phyloP scores from a whole-genome alignment of 2,797 vertebrate species.

The Acanthis flammea region DNA sequence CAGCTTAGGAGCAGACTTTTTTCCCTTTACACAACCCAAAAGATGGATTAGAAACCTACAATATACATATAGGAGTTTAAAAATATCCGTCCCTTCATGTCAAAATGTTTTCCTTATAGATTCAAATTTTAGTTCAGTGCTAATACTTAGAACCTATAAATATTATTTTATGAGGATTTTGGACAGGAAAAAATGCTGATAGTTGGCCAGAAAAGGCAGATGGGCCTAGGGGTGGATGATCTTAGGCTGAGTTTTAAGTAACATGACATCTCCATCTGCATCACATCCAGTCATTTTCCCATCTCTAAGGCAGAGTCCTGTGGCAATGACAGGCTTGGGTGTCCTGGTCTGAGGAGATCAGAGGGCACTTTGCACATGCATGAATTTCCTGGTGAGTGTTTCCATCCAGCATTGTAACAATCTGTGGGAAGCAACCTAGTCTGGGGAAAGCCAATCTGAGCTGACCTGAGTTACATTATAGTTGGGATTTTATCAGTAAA shows the following conservation, averaged over 20 bases:
- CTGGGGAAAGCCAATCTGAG: background rate
- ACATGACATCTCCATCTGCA: background rate
- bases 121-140: background rate
- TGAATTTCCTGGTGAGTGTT: background rate
- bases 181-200: background rate
- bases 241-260: background rate
- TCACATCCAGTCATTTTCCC: background rate
- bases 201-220: background rate
- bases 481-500: background rate
- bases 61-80: background rate
- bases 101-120: background rate
- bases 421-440: background rate
- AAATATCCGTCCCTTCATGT: background rate
- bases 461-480: background rate
- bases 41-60: background rate
- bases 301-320: background rate
- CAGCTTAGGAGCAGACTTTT: background rate
- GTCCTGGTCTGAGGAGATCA: background rate
- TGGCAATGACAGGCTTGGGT: background rate
- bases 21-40: background rate
- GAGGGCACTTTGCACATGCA: background rate
- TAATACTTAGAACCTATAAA: background rate
- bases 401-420: background rate
- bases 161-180: background rate
- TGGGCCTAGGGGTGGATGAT: background rate